These are phyloP conservation scores for Melanocharis versteri DNA, from an alignment of 2,113 vertebrate genomes.

Conservation along the genomic window DNA sequence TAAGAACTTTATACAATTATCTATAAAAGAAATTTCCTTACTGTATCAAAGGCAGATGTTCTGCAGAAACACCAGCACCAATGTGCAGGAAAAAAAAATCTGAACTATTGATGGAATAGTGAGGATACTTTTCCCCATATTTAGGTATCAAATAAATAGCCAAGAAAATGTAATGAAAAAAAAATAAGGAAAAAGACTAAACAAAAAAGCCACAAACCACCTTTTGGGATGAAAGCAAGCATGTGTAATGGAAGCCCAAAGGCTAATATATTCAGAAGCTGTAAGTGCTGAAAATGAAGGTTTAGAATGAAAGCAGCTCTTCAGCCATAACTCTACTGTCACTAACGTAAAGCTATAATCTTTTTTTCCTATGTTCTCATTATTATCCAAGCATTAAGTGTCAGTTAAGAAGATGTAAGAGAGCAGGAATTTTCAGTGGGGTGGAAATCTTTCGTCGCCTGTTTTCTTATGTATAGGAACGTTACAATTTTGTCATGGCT, in stretches of 20 bases:
- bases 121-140: not conserved
- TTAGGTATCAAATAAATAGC: not conserved
- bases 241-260: constrained; percentile 13
- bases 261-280: constrained; percentile 39
- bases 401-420: constrained; percentile 33
- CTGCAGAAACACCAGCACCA: not conserved
- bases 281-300: constrained; percentile 28
- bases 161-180: not conserved
- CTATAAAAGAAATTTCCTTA: not conserved
- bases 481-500: constrained; percentile 2
- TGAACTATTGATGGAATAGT: not conserved
- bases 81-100: not conserved
- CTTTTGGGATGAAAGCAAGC: constrained; percentile 7
- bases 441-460: not conserved
- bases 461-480: not conserved
- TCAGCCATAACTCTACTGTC: constrained; percentile 32
- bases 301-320: constrained; percentile 18
- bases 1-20: not conserved
- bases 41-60: not conserved
- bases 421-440: constrained; percentile 14
- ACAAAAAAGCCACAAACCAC: not conserved
- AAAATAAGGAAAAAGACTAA: not conserved
- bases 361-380: constrained; percentile 9
- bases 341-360: constrained; percentile 31
- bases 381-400: constrained; percentile 24